Percentiles rank a stretch among this genome's conserved stretches.
phyloP scores from a whole-genome alignment of 2,888 invertebrate species.

The Laothoe populi region DNA sequence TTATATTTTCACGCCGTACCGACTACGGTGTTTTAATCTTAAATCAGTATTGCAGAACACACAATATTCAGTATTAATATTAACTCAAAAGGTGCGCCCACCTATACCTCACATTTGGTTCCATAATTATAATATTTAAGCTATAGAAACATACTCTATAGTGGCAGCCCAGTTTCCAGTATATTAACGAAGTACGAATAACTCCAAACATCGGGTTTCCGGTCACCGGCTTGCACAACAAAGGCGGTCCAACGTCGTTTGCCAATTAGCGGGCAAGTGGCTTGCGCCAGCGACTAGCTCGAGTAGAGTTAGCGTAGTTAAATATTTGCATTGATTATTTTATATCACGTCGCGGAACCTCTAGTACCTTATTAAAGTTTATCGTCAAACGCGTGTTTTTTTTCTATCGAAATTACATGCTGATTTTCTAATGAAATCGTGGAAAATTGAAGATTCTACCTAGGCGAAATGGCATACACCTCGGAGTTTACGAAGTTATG shows the following conservation, averaged over 20 bases:
- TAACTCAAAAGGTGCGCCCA: neutral
- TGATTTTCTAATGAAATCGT: neutral
- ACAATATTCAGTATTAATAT: no score
- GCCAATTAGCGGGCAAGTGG: constrained; percentile 46
- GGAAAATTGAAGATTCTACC: neutral
- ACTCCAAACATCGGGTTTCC: constrained; percentile 29
- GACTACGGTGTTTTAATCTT: no score
- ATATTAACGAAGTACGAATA: constrained; percentile 5
- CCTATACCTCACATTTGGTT: neutral
- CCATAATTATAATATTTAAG: neutral
- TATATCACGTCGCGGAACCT: constrained; percentile 15
- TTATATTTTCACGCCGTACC: no score
- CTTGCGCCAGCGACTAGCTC: constrained; percentile 19
- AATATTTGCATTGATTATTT: constrained; percentile 24
- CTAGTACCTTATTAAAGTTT: constrained; percentile 21
- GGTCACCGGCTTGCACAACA: constrained; percentile 47
- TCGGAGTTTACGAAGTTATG: no score
- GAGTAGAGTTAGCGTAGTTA: constrained; percentile 23
- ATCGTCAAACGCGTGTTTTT: constrained; percentile 15
- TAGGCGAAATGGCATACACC: no score
- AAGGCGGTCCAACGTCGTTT: constrained; percentile 41
- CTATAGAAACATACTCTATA: neutral
- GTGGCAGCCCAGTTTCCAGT: constrained; percentile 5
- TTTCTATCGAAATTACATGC: neutral
- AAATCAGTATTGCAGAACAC: no score